These are phyloP conservation scores for Blennius ocellaris DNA, from an alignment of 2,113 vertebrate species.

Conservation along the genomic window DNA sequence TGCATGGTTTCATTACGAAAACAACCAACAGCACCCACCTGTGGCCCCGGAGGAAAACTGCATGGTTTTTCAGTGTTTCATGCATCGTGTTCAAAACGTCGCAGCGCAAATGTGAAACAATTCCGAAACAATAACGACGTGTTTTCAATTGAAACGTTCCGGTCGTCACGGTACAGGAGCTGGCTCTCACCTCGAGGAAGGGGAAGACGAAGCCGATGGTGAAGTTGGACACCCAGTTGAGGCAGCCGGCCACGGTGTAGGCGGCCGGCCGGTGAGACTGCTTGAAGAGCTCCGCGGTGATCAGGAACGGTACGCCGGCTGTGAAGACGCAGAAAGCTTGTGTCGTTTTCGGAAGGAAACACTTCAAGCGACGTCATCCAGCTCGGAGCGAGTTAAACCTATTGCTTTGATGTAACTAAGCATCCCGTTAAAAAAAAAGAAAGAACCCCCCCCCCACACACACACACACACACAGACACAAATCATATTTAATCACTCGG, in stretches of 20 bases:
- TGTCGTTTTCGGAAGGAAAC: neutral
- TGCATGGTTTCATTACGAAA: no score
- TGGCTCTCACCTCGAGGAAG: constrained; percentile 88
- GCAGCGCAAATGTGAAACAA: no score
- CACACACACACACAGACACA: no score
- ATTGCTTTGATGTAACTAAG: constrained; percentile 22
- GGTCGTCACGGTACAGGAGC: neutral
- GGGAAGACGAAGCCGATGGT: constrained; percentile 90
- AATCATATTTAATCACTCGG: constrained; percentile 42
- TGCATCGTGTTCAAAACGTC: no score
- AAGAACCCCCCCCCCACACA: no score
- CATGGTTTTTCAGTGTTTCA: no score
- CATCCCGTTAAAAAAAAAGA: constrained; percentile 21
- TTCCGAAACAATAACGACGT: no score
- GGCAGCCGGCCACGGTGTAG: constrained; percentile 88
- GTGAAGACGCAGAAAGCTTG: neutral
- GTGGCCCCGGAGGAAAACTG: no score
- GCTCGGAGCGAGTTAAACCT: neutral
- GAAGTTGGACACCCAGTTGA: constrained; percentile 95
- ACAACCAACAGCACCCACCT: no score
- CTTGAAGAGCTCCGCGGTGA: constrained; percentile 91
- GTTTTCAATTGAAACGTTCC: no score
- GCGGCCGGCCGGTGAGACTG: constrained; percentile 89
- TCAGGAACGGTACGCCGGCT: constrained; percentile 90
- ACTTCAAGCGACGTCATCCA: neutral